phyloP scores from a whole-genome alignment of 2,888 invertebrate species.

The Ectemnius continuus region DNA sequence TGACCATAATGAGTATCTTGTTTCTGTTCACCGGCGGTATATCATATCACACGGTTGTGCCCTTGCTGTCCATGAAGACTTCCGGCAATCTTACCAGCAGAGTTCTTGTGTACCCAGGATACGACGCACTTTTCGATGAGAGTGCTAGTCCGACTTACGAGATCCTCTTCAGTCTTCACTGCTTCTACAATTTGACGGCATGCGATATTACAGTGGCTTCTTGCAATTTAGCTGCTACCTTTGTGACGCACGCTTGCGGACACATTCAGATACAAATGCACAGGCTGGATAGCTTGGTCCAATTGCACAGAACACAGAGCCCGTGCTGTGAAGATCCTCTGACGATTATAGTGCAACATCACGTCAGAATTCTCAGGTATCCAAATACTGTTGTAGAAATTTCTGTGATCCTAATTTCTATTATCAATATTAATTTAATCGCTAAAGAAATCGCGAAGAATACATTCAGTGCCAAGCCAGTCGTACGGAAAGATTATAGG shows the following conservation, averaged over 20 bases:
- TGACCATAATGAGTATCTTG: slow-evolving; percentile 45
- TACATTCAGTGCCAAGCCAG: too few relatives aligned
- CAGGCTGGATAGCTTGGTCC: too few relatives aligned
- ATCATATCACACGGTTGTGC: slow-evolving; percentile 45
- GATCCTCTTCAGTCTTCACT: slow-evolving; percentile 50
- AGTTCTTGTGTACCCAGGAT: slow-evolving; percentile 53
- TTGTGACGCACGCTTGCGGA: slow-evolving; percentile 48
- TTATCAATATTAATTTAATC: too few relatives aligned
- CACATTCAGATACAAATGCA: too few relatives aligned
- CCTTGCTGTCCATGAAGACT: slow-evolving; percentile 3
- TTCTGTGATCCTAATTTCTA: too few relatives aligned
- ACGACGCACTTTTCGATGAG: slow-evolving; percentile 38
- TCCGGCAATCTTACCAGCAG: slow-evolving; percentile 46
- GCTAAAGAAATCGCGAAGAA: too few relatives aligned
- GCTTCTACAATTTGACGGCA: slow-evolving; percentile 34
- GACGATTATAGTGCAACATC: too few relatives aligned
- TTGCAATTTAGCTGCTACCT: slow-evolving; percentile 51
- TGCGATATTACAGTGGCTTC: slow-evolving; percentile 45
- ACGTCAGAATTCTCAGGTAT: too few relatives aligned
- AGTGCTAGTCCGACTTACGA: slow-evolving; percentile 56
- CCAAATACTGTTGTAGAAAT: too few relatives aligned
- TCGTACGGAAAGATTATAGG: too few relatives aligned
- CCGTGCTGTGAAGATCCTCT: too few relatives aligned
- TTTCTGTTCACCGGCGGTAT: slow-evolving; percentile 51
- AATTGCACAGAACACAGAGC: too few relatives aligned